Base-by-base conservation (phyloP, 2,888 invertebrate genomes). In the Leptura quadrifasciata region DNA sequence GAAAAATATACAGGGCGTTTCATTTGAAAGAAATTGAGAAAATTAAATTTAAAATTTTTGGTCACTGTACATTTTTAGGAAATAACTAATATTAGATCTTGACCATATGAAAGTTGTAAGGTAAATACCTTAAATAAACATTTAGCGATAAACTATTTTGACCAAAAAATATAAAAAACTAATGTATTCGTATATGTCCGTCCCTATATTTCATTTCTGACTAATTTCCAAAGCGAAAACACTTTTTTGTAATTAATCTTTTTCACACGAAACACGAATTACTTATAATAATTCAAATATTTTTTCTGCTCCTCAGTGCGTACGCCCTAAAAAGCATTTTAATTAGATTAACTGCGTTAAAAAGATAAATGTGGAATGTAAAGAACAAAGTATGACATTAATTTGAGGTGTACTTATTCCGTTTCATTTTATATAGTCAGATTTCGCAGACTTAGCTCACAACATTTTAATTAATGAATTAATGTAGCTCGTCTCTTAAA, bases 391-490 rank as follows among this genome's bases (percentile, higher is more conserved):
- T 54, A 57, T 60, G 61, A 61, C 77, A 69, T 67, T 65, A 77
- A 77, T 77, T 70, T 67, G 65, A 64, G 61, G 58, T 52, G 27
- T 63, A 76, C 54, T 67, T 69, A 63, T 72, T 77, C 74, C 61
- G 61, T 71, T 61, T 60, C 71, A 61, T 71, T 71, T 58, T 69
- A 58, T 69, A 60, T 69, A 69, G 76, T 79, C 77, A 76, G 79
- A 79, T 77, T 76, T 79, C 75, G 70, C 75, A 77, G 74, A 76
- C 75, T 75, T 70, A 67, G 70, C 77, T 71, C 73, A 85, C 88
- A 87, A 87, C 88, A 86, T 89, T 88, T 88, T 89, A 89, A 89
- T 89, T 89, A 89, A 89, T 89, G 89, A 89, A 89, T 89, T 89
- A 89, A 89, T 89, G 89, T 89, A 88, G 88, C 88, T 86, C 87